Conservation (phyloP, 2,113 vertebrate species). For the Pachypanchax playfairii region DNA sequence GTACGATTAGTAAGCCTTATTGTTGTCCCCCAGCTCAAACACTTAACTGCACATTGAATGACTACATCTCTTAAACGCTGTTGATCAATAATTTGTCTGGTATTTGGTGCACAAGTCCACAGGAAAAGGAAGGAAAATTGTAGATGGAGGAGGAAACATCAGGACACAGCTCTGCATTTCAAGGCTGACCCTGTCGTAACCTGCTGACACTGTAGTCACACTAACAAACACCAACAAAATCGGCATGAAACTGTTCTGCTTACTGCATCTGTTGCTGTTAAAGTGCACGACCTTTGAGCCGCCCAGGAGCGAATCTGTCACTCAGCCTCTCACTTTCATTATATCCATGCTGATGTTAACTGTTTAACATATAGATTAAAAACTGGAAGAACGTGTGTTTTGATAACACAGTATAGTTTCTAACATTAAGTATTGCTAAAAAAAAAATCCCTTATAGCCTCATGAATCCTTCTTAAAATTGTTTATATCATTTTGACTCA, state of each 20-base stretch:
- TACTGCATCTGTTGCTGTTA: conserved; percentile 5
- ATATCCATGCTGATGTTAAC: neutral
- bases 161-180: conserved; percentile 24
- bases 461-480: neutral
- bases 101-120: conserved; percentile 35
- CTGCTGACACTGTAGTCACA: conserved; percentile 34
- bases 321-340: neutral
- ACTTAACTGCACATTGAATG: conserved; percentile 26
- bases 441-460: neutral
- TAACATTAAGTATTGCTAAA: neutral
- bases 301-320: neutral
- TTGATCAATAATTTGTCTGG: conserved; percentile 52
- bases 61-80: conserved; percentile 43
- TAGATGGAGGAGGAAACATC: conserved; percentile 27
- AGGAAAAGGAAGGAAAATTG: conserved; percentile 38
- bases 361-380: neutral
- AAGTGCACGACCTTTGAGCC: conserved; percentile 9
- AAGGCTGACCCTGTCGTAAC: conserved; percentile 30
- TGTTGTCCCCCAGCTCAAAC: conserved; percentile 43
- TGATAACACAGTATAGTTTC: neutral
- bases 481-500: conserved; percentile 9
- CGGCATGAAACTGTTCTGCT: neutral
- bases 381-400: neutral
- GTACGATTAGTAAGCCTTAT: conserved; percentile 35
- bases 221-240: too few species aligned